A percentile compares a stretch with the other conserved stretches of the same genome.
These are phyloP conservation scores for Microplitis deprimator DNA, from an alignment of 2,888 invertebrate species.

Conservation along the genomic window DNA sequence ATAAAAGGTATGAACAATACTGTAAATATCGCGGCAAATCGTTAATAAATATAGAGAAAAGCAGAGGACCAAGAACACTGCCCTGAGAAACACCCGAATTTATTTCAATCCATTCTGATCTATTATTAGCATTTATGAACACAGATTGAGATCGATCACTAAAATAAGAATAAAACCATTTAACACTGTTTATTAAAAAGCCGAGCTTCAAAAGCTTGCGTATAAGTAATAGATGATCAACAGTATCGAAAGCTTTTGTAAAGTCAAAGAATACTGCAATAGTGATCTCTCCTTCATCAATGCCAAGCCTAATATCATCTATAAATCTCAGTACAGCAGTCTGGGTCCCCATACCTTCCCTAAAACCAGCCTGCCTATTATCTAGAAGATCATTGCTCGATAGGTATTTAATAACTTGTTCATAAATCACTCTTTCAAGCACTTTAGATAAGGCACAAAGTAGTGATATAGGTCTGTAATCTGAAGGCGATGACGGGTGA, in stretches of 20 bases:
- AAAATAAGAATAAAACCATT: too few relatives aligned
- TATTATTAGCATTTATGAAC: not conserved
- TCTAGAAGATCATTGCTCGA: not conserved
- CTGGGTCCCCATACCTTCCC: too few relatives aligned
- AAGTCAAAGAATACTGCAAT: too few relatives aligned
- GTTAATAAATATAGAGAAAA: not conserved
- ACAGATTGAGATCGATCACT: too few relatives aligned
- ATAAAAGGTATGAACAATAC: not conserved
- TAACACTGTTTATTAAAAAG: too few relatives aligned
- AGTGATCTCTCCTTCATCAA: too few relatives aligned
- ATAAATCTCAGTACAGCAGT: too few relatives aligned
- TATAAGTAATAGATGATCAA: too few relatives aligned
- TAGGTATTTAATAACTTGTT: not conserved
- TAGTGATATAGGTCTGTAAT: conserved; percentile 7
- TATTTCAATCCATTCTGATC: conserved; percentile 24
- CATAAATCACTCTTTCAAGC: not conserved
- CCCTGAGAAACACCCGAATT: conserved; percentile 33
- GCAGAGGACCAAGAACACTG: conserved; percentile 35
- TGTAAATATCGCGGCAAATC: too few relatives aligned
- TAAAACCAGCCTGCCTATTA: conserved; percentile 13
- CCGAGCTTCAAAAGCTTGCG: too few relatives aligned
- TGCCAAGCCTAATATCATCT: too few relatives aligned
- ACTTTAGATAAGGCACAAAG: conserved; percentile 30
- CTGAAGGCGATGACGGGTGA: not conserved
- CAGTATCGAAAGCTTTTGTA: too few relatives aligned